A percentile compares a stretch with the other conserved stretches of the same genome.
Conservation (phyloP, 2,797 vertebrate species). For the Scolopax rusticola region DNA sequence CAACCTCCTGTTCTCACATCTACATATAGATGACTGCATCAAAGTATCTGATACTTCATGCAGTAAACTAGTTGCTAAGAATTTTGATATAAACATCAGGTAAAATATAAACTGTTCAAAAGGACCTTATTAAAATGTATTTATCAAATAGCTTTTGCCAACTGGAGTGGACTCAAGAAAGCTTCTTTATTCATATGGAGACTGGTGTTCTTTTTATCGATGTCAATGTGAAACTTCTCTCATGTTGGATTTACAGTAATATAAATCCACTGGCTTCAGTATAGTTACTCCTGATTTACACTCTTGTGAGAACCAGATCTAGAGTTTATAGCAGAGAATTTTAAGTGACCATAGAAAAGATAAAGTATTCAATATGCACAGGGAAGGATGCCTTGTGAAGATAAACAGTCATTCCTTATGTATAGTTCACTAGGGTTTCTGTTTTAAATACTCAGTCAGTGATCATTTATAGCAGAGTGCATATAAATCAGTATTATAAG, state of each 20-base stretch:
- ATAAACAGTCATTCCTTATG: neutral
- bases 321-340: neutral
- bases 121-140: conserved; percentile 22
- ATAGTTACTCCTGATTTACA: conserved; percentile 18
- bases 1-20: conserved; percentile 35
- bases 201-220: neutral
- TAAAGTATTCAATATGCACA: neutral
- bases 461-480: neutral
- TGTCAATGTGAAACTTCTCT: neutral
- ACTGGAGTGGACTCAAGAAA: conserved; percentile 5
- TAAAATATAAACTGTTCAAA: conserved; percentile 33
- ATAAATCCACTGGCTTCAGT: neutral
- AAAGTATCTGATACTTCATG: conserved; percentile 2
- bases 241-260: neutral
- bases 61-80: conserved; percentile 12
- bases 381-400: neutral
- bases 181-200: conserved; percentile 1
- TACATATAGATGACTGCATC: neutral
- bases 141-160: conserved; percentile 26
- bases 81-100: conserved; percentile 31
- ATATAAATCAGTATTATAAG: neutral
- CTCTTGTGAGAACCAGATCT: neutral
- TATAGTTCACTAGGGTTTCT: neutral
- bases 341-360: neutral
- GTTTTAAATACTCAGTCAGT: neutral